These are phyloP conservation scores for Ctenopoma multispine DNA, from an alignment of 2,797 vertebrate species.

Conservation along the genomic window DNA sequence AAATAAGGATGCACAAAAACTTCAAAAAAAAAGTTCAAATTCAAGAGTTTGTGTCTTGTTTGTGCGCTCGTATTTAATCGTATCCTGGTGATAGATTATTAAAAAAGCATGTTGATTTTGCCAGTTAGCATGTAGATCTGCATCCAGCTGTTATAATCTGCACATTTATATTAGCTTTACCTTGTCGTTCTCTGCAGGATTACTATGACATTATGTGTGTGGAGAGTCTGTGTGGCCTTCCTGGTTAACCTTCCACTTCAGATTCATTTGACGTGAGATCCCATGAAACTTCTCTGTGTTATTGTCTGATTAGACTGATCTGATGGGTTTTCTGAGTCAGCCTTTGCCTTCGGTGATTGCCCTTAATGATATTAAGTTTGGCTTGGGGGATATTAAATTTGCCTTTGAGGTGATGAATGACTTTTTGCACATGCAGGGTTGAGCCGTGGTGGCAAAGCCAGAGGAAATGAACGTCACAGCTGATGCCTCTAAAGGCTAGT, in stretches of 20 bases:
- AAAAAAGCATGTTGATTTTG: no score
- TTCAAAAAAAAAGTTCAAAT: no score
- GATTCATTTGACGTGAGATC: conserved; percentile 5
- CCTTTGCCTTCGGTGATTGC: conserved; percentile 26
- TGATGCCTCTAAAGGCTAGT: conserved; percentile 43
- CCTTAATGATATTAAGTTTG: conserved; percentile 53
- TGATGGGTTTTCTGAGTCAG: conserved; percentile 11
- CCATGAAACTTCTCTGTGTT: conserved; percentile 22
- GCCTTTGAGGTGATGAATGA: conserved; percentile 37
- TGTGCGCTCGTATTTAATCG: no score
- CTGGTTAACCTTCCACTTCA: conserved; percentile 8
- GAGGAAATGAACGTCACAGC: conserved; percentile 39
- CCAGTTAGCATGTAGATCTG: no score
- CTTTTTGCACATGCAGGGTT: conserved; percentile 25
- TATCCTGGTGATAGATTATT: no score
- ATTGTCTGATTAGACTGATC: conserved; percentile 32
- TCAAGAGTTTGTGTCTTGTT: no score
- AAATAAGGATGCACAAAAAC: no score
- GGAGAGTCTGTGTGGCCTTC: not conserved
- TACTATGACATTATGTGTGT: not conserved
- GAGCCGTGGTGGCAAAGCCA: conserved; percentile 5
- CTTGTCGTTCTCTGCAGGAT: not conserved
- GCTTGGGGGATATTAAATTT: conserved; percentile 44
- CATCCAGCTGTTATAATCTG: no score
- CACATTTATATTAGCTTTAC: no score